Conservation (phyloP, 2,113 vertebrate genomes). For the Dasyurus viverrinus region DNA sequence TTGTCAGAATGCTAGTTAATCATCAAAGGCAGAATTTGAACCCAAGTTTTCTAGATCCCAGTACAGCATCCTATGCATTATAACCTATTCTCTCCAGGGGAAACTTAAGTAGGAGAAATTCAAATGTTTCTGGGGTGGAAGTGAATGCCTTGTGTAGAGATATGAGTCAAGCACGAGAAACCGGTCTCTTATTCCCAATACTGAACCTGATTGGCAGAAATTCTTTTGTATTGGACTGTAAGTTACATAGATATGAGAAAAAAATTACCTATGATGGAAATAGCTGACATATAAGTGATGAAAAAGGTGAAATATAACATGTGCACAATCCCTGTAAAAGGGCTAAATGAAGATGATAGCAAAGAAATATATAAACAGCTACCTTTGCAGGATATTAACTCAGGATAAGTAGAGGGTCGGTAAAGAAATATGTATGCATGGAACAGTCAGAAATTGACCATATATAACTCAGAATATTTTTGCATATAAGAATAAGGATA, state of each 20-base stretch:
- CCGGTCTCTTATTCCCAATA: neutral
- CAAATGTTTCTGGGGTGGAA: neutral
- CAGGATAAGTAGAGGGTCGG: neutral
- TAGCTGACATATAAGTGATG: neutral
- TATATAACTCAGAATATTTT: neutral
- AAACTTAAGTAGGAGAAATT: conserved; percentile 10
- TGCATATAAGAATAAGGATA: neutral
- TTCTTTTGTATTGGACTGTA: neutral
- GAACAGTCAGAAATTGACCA: neutral
- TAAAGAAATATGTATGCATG: neutral
- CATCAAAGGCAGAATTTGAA: conserved; percentile 9
- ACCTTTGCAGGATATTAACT: neutral
- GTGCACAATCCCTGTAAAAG: neutral
- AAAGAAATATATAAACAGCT: neutral
- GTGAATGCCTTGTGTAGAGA: neutral
- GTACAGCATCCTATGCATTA: neutral
- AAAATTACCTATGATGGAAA: neutral
- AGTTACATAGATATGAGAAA: neutral
- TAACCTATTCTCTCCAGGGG: neutral
- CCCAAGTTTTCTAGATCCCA: neutral
- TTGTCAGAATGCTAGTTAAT: conserved; percentile 33
- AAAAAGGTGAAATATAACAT: neutral
- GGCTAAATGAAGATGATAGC: neutral
- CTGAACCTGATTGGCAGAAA: neutral
- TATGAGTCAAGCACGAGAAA: neutral